Evolutionary conservation across 2,113 vertebrate genomes (phyloP).

Genomic region (Colistium nudipinnis): DNA sequence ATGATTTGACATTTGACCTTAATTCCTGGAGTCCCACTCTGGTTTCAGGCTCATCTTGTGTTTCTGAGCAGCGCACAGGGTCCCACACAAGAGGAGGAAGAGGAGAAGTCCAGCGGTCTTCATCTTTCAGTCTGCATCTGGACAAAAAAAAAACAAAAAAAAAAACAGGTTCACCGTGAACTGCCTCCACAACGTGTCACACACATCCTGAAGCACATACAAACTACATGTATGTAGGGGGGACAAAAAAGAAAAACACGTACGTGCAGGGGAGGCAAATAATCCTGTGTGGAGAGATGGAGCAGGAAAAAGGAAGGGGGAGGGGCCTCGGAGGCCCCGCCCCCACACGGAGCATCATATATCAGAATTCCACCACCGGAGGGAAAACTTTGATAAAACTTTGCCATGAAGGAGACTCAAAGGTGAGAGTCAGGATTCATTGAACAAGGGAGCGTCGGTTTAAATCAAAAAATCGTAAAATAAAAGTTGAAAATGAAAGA

Average conservation of each 20-base stretch:
- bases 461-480: too few relatives aligned
- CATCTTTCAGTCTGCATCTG: slow-evolving; percentile 51
- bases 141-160: neutral
- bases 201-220: too few relatives aligned
- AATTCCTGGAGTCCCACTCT: slow-evolving; percentile 62
- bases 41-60: slow-evolving; percentile 36
- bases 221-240: neutral
- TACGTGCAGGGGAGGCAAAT: neutral
- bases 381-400: neutral
- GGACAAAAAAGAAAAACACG: neutral
- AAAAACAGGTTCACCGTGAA: neutral
- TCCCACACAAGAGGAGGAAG: slow-evolving; percentile 49
- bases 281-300: neutral
- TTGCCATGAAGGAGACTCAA: too few relatives aligned
- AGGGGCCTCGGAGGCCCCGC: slow-evolving; percentile 3
- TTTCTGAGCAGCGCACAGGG: slow-evolving; percentile 66
- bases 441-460: too few relatives aligned
- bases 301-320: slow-evolving; percentile 3
- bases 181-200: neutral
- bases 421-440: too few relatives aligned
- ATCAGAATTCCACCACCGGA: neutral
- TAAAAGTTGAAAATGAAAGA: too few relatives aligned
- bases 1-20: too few relatives aligned
- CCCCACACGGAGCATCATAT: slow-evolving; percentile 3
- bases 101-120: slow-evolving; percentile 62